Base-by-base conservation (phyloP, 2,888 invertebrate genomes). In the Aelia acuminata region DNA sequence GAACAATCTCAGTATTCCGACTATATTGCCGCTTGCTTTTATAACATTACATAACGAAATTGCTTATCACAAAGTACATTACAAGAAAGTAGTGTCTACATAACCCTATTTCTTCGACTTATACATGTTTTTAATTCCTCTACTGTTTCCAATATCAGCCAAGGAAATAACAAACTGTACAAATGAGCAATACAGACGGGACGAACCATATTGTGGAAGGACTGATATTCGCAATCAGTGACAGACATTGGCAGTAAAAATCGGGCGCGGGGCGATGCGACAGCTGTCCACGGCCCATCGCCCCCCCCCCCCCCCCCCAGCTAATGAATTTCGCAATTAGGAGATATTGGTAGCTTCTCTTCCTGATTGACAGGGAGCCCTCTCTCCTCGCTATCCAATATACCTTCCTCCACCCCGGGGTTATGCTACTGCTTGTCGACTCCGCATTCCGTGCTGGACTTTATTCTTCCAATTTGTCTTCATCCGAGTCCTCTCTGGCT, bases 261-360 rank as follows among this genome's bases (percentile, higher is more conserved):
- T 43, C 10, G 47, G n/a, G 35, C 47, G 48, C n/a, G 35, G 49
- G 48, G 43, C 7, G 26, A 47, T 70, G 63, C 43, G 70, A 63
- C 70, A 70, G 43, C 26, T 84, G 47, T 47, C 70, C n/a, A 31
- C 70, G 70, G 43, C 87, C 70, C 70, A 70, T 70, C 11, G 43
- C n/a, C 86, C 22, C 57, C 53, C 35, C 57, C 53, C 57, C 53
- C 35, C 57, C 53, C 20, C 84, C 48, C 20, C 43, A 87, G 57
- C 87, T 87, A 87, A 87, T 87, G 87, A 87, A 87, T 87, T 87
- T 70, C 87, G 87, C 87, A 87, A 87, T 87, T 87, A 87, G 87
- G 63, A 87, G 87, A 87, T 48, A 48, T 50, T 49, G 43, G 87
- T 43, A 80, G 80, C 80, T 80, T 8, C 43, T 80, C 80, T 70